Evolutionary conservation across 2,113 vertebrate genomes (phyloP).

Genomic region (Etia nguti): DNA sequence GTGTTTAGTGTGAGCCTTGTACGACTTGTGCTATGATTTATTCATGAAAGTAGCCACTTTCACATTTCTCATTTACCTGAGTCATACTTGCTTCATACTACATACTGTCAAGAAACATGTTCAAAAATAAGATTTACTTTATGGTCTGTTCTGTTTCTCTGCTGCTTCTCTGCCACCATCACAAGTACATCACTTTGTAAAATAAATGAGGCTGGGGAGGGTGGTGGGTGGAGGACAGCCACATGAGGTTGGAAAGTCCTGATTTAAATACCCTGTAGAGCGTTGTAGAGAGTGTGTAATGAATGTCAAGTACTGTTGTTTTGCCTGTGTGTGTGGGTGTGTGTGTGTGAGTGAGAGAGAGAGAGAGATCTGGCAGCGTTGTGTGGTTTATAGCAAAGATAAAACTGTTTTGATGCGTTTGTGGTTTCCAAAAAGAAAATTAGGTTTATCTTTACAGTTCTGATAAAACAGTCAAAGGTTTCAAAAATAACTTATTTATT

Average conservation of each 20-base stretch:
- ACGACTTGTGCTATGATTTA: not conserved
- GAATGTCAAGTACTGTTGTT: not conserved
- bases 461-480: not conserved
- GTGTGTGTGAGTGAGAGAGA: accelerated
- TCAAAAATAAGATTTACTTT: not conserved
- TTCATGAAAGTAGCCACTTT: not conserved
- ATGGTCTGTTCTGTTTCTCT: not conserved
- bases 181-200: not conserved
- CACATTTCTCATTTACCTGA: not conserved
- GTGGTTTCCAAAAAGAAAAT: not conserved
- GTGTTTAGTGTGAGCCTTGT: not conserved
- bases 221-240: not conserved
- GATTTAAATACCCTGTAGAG: not conserved
- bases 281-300: not conserved
- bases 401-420: not conserved
- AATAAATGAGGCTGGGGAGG: not conserved
- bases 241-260: not conserved
- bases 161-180: not conserved
- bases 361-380: not conserved
- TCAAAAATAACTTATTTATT: not conserved
- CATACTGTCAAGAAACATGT: not conserved
- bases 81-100: not conserved
- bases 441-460: not conserved
- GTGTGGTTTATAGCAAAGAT: not conserved
- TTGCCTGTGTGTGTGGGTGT: not conserved